phyloP scores from a whole-genome alignment of 2,797 vertebrate species.

The Pterois miles region DNA sequence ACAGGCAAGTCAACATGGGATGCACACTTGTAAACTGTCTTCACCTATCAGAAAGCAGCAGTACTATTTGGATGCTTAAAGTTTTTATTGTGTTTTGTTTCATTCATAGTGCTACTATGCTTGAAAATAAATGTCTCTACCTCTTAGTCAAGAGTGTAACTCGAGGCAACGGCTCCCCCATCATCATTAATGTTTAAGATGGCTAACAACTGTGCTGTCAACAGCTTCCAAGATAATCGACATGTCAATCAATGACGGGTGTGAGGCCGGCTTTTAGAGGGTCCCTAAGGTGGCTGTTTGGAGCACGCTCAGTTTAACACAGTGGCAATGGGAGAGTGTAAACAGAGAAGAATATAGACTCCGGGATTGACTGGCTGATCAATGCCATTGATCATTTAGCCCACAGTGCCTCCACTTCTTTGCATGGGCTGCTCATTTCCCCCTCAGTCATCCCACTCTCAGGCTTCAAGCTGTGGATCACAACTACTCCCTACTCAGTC shows the following conservation, averaged over 20 bases:
- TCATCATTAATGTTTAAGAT: constrained; percentile 78
- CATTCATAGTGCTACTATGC: constrained; percentile 3
- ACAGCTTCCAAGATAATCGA: constrained; percentile 81
- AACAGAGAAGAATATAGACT: constrained; percentile 84
- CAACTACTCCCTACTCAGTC: constrained; percentile 43
- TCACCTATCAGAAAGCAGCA: background rate
- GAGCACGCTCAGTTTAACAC: constrained; percentile 84
- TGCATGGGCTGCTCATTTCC: constrained; percentile 78
- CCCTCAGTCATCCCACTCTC: constrained; percentile 48
- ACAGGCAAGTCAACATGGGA: background rate
- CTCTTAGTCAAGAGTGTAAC: constrained; percentile 38
- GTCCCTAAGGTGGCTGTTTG: constrained; percentile 80
- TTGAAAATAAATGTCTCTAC: constrained; percentile 39
- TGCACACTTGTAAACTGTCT: background rate
- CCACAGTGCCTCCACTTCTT: constrained; percentile 66
- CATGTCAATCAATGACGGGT: constrained; percentile 83
- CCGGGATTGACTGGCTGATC: constrained; percentile 80
- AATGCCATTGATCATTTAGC: constrained; percentile 85
- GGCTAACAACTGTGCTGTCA: constrained; percentile 78
- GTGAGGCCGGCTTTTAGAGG: constrained; percentile 78
- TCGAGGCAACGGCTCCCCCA: constrained; percentile 43
- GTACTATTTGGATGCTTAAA: background rate
- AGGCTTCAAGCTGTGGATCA: constrained; percentile 46
- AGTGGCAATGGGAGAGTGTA: constrained; percentile 77
- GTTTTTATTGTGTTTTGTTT: constrained; percentile 13